These are phyloP conservation scores for Egretta garzetta DNA, from an alignment of 2,113 vertebrate species.

Conservation along the genomic window DNA sequence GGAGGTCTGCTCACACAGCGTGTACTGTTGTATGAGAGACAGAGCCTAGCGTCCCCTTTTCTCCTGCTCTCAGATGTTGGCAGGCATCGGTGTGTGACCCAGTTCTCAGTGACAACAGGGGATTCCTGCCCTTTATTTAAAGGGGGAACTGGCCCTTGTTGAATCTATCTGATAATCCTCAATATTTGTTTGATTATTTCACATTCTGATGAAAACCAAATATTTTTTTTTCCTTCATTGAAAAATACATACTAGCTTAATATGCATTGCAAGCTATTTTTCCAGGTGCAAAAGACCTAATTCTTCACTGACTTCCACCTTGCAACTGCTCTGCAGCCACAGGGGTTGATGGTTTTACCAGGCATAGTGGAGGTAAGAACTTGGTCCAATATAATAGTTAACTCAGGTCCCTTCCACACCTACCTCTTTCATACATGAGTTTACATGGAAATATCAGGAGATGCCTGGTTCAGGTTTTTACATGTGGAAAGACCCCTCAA, in stretches of 20 bases:
- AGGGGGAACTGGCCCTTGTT: not conserved
- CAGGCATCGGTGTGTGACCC: accelerated
- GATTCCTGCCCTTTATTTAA: not conserved
- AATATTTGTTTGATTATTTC: not conserved
- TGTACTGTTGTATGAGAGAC: not conserved
- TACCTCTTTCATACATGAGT: not conserved
- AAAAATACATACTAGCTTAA: not conserved
- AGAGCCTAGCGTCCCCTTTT: accelerated
- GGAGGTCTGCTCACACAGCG: accelerated
- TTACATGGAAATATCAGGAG: not conserved
- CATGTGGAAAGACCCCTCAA: accelerated
- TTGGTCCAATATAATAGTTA: not conserved
- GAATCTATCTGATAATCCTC: not conserved
- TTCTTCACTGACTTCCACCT: not conserved
- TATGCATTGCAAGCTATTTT: not conserved
- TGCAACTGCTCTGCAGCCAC: not conserved
- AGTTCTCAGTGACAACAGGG: not conserved
- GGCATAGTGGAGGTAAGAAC: not conserved
- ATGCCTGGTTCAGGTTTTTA: not conserved
- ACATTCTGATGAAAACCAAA: not conserved
- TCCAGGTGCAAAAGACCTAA: not conserved
- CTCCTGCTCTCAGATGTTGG: not conserved
- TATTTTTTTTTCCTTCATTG: not conserved
- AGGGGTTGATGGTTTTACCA: not conserved
- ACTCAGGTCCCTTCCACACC: not conserved